A percentile compares a stretch with the other conserved stretches of the same genome.
Evolutionary conservation across 2,888 invertebrate species (phyloP).

Genomic region (Trissonchulus sp.): DNA sequence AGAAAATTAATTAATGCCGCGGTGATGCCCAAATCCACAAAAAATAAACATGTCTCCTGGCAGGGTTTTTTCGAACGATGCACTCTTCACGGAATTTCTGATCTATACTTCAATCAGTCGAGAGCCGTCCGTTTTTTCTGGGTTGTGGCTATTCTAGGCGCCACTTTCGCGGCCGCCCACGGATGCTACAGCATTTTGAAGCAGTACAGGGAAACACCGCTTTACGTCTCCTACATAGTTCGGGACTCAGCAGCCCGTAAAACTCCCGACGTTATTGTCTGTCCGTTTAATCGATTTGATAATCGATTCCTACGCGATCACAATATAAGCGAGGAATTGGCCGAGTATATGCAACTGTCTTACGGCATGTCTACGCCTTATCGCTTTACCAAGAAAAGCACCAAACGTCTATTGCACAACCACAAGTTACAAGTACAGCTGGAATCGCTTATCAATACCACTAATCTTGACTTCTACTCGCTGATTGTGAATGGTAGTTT

Average conservation of each 20-base stretch:
- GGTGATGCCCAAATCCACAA: neutral
- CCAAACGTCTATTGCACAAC: neutral
- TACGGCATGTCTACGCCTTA: slow-evolving; percentile 24
- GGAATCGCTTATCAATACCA: neutral
- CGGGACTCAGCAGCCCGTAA: neutral
- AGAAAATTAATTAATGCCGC: no score
- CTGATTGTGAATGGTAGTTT: slow-evolving; percentile 4
- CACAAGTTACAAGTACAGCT: neutral
- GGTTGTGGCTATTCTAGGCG: neutral
- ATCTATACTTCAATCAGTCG: neutral
- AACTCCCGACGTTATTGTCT: slow-evolving; percentile 46
- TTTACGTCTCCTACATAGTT: slow-evolving; percentile 20
- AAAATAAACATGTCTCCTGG: neutral
- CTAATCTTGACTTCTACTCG: neutral
- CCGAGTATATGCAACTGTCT: slow-evolving; percentile 44
- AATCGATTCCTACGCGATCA: slow-evolving; percentile 29
- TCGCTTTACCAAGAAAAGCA: neutral
- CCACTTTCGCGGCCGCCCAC: neutral
- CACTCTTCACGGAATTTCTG: slow-evolving; percentile 21
- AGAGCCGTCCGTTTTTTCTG: slow-evolving; percentile 16
- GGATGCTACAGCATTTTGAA: slow-evolving; percentile 17
- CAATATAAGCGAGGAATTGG: slow-evolving; percentile 43
- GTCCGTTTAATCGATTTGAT: slow-evolving; percentile 45
- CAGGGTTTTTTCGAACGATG: slow-evolving; percentile 9
- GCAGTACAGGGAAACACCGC: slow-evolving; percentile 10